Base-by-base conservation (phyloP, 2,113 vertebrate species). In the Cyanoramphus novaezelandiae region DNA sequence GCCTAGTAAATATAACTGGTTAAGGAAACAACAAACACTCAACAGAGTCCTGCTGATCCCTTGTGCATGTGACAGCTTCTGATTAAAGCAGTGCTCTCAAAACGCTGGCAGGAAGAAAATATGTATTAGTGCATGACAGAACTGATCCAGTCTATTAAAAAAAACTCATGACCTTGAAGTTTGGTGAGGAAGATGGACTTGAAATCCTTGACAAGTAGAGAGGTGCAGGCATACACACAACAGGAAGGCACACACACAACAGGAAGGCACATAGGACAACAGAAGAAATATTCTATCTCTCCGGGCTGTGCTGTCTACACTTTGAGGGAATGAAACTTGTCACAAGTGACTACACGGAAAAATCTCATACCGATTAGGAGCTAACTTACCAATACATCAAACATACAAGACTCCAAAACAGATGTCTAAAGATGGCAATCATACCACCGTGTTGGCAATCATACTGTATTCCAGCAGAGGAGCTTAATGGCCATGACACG, bases 401-500 rank as follows among this genome's bases (percentile, higher is more conserved):
- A 79, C 39, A 29, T 13, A 74, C 1, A 6, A 63, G 39, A 63
- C 49, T 96, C 44, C 47, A 71, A 71, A 91, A 13, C 52, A 95
- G 55, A 91, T 92, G 91, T 84, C 95, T 95, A 93, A 95, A 95
- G 83, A 92, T 91, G 83, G 91, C 81, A 94, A 89, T 49, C 85
- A 41, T 29, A 75, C 39, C 62, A 82, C 31, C 0, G 1, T 55
- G 44, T 44, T 89, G 85, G 85, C 85, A 93, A 17, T 78, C 69
- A 11, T 12, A 29, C 50, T 59, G 37, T 88, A 63, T 86, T 88
- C 69, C 81, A 82, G 7, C 33, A 35, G 50, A 11, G 55, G 37
- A 90, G 44, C 71, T 72, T 80, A 47, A 52, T n/a, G 18, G 55
- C 62, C 69, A 27, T 0, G 4, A 68, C 57, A 71, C 0, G 0